phyloP scores from a whole-genome alignment of 2,888 invertebrate genomes.

The Drosophila putrida region DNA sequence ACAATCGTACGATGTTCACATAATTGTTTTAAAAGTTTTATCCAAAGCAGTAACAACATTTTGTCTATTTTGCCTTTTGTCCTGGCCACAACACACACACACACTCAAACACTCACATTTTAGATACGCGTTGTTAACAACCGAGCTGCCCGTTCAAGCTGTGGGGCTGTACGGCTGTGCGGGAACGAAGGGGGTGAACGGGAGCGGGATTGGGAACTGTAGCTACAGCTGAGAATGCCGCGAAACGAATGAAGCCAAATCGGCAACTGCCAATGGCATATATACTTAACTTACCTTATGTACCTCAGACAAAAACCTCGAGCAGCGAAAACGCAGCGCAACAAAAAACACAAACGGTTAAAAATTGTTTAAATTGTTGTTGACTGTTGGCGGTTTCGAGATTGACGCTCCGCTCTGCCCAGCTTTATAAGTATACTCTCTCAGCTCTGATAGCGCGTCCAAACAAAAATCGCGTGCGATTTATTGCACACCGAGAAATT shows the following conservation, averaged over 20 bases:
- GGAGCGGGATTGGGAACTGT: slow-evolving; percentile 35
- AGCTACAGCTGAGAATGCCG: slow-evolving; percentile 75
- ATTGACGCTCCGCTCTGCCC: slow-evolving; percentile 44
- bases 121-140: slow-evolving; percentile 29
- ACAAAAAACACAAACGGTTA: slow-evolving; percentile 62
- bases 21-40: not conserved
- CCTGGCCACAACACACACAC: slow-evolving; percentile 25
- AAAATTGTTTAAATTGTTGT: slow-evolving; percentile 74
- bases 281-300: slow-evolving; percentile 66
- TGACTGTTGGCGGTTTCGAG: slow-evolving; percentile 56
- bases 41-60: slow-evolving; percentile 20
- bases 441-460: slow-evolving; percentile 32
- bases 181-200: slow-evolving; percentile 10
- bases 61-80: slow-evolving; percentile 31
- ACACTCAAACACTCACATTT: slow-evolving; percentile 45
- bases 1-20: slow-evolving; percentile 28
- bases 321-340: slow-evolving; percentile 42
- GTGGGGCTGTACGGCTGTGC: slow-evolving; percentile 4
- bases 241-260: slow-evolving; percentile 78
- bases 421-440: slow-evolving; percentile 23
- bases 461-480: slow-evolving; percentile 64
- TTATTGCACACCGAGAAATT: slow-evolving; percentile 36
- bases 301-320: slow-evolving; percentile 54
- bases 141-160: slow-evolving; percentile 34
- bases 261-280: slow-evolving; percentile 76